These are phyloP conservation scores for Laothoe populi DNA, from an alignment of 2,888 invertebrate genomes.

Conservation along the genomic window DNA sequence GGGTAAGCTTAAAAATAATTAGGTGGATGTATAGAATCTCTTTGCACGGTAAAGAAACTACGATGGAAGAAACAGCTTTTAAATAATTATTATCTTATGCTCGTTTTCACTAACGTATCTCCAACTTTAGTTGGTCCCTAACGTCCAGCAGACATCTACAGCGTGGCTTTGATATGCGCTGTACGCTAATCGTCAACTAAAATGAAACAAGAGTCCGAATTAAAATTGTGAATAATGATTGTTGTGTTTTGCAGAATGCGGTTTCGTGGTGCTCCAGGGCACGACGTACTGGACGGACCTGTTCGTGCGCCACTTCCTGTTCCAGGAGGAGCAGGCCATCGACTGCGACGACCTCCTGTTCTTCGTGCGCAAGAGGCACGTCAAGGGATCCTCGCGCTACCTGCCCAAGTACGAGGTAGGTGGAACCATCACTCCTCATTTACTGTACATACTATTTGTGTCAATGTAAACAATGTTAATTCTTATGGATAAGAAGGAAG, in stretches of 20 bases:
- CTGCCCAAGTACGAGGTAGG: conserved; percentile 95
- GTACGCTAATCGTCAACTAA: not conserved
- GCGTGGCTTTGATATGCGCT: too few relatives aligned
- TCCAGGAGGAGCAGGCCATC: conserved; percentile 94
- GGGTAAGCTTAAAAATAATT: too few relatives aligned
- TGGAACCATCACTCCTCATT: conserved; percentile 20
- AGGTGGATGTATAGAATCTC: too few relatives aligned
- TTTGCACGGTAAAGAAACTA: too few relatives aligned
- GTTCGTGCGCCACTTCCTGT: conserved; percentile 96
- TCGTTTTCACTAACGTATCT: too few relatives aligned
- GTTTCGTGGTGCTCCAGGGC: conserved; percentile 96
- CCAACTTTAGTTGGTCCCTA: too few relatives aligned
- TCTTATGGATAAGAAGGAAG: too few relatives aligned
- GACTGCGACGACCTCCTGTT: conserved; percentile 97
- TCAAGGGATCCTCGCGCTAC: conserved; percentile 93
- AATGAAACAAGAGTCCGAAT: not conserved
- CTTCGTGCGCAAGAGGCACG: conserved; percentile 96
- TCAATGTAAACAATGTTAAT: not conserved
- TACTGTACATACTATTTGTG: not conserved
- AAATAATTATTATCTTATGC: too few relatives aligned
- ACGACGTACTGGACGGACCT: conserved; percentile 98
- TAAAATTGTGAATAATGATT: too few relatives aligned
- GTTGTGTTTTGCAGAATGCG: conserved; percentile 87
- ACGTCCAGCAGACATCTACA: too few relatives aligned
- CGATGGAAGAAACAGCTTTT: too few relatives aligned